These are phyloP conservation scores for Chionodraco myersi DNA, from an alignment of 2,113 vertebrate genomes.

Conservation along the genomic window DNA sequence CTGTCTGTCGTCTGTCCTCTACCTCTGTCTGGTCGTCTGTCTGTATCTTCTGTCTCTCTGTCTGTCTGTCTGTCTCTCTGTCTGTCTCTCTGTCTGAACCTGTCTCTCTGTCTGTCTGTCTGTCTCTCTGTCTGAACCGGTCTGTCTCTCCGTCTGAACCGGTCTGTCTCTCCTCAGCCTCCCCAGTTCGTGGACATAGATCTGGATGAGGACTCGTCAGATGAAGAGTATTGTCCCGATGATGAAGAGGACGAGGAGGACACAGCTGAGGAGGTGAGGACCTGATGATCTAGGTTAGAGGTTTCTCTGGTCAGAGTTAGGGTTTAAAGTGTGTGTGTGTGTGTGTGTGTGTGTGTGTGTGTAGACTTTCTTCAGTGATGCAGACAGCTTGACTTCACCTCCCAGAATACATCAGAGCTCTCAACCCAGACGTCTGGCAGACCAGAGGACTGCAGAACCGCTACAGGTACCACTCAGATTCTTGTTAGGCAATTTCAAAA, in stretches of 20 bases:
- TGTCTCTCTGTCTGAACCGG: no score
- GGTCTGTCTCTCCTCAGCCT: conserved; percentile 73
- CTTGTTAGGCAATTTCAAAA: no score
- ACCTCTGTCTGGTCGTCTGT: no score
- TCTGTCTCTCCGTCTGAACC: background rate
- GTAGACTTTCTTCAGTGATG: conserved; percentile 92
- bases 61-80: background rate
- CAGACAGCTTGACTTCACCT: conserved; percentile 91
- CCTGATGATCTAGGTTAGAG: background rate
- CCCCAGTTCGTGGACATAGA: conserved; percentile 98
- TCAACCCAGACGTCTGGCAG: conserved; percentile 25
- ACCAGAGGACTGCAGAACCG: background rate
- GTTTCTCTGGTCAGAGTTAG: background rate
- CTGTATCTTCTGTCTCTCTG: no score
- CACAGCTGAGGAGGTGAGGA: conserved; percentile 88
- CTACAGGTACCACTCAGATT: conserved; percentile 30
- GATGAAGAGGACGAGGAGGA: conserved; percentile 96
- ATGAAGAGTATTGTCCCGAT: conserved; percentile 96
- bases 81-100: no score
- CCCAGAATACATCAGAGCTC: conserved; percentile 80
- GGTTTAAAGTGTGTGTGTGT: background rate
- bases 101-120: no score
- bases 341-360: background rate
- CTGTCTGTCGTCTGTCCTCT: no score
- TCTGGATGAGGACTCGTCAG: conserved; percentile 95